Percentiles rank a stretch among this genome's conserved stretches.
Conservation (phyloP, 2,113 vertebrate genomes). For the Agelaius phoeniceus region DNA sequence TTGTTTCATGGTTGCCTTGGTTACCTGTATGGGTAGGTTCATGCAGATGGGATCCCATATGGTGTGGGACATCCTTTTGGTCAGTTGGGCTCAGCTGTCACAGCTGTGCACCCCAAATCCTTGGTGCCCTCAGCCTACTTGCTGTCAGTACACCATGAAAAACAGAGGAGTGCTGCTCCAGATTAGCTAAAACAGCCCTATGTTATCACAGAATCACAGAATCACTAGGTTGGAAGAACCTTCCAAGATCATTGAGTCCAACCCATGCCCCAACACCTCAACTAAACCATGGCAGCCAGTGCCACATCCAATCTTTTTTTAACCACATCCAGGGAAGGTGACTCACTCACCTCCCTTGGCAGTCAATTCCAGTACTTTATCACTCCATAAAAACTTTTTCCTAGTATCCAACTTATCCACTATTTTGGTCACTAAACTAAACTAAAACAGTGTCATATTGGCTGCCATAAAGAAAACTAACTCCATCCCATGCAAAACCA, state of each 20-base stretch:
- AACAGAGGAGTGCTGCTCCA: background rate
- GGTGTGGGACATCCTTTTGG: background rate
- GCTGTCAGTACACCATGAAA: background rate
- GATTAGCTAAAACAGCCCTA: background rate
- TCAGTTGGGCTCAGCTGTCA: background rate
- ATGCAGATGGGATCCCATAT: fast-evolving
- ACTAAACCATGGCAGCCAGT: background rate
- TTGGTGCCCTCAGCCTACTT: background rate
- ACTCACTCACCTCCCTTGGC: background rate
- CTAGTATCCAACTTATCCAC: background rate
- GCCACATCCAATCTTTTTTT: background rate
- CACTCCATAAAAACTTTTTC: fast-evolving
- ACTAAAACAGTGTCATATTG: background rate
- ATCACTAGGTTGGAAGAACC: too few species aligned
- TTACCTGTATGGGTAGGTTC: background rate
- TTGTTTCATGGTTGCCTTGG: background rate
- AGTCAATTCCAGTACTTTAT: background rate
- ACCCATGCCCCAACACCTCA: background rate
- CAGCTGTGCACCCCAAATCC: background rate
- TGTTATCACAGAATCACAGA: background rate
- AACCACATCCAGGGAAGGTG: background rate
- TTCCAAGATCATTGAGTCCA: background rate
- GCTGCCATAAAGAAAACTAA: background rate
- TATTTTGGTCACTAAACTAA: background rate
- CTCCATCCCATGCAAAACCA: background rate